A percentile compares a stretch with the other conserved stretches of the same genome.
Conservation (phyloP, 1,140 invertebrate species). For the Leptinotarsa lineolata region DNA sequence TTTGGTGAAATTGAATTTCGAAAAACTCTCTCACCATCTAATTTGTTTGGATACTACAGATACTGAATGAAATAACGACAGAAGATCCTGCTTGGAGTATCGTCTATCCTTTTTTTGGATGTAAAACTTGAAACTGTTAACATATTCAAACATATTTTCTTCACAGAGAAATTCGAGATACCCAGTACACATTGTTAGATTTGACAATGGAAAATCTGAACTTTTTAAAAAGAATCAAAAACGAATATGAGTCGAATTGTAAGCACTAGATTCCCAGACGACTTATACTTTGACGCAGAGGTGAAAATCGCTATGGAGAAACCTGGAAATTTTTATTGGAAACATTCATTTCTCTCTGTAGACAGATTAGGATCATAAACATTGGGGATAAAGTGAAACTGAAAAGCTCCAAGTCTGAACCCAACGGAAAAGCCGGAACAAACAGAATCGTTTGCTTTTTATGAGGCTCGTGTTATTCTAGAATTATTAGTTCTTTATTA, state of each 20-base stretch:
- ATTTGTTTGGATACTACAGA: no score
- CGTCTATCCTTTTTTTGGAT: no score
- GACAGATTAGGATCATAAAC: constrained; percentile 24
- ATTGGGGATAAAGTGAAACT: constrained; percentile 12
- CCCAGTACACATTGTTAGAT: neutral
- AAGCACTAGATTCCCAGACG: neutral
- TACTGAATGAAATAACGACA: no score
- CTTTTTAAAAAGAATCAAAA: no score
- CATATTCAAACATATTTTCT: no score
- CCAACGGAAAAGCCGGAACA: constrained; percentile 12
- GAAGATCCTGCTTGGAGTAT: no score
- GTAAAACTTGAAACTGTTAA: no score
- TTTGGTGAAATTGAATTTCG: no score
- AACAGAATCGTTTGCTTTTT: constrained; percentile 15
- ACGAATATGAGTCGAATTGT: no score
- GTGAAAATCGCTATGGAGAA: neutral
- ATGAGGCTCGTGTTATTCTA: constrained; percentile 4
- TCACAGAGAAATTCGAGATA: no score
- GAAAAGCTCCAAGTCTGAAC: constrained; percentile 7
- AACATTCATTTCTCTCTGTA: constrained; percentile 3
- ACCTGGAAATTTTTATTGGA: constrained; percentile 15
- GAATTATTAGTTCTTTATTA: constrained; percentile 23
- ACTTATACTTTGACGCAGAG: neutral
- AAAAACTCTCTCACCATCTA: no score
- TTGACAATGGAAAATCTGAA: neutral